phyloP scores from a whole-genome alignment of 2,888 invertebrate genomes.

The Dorcus hopei region DNA sequence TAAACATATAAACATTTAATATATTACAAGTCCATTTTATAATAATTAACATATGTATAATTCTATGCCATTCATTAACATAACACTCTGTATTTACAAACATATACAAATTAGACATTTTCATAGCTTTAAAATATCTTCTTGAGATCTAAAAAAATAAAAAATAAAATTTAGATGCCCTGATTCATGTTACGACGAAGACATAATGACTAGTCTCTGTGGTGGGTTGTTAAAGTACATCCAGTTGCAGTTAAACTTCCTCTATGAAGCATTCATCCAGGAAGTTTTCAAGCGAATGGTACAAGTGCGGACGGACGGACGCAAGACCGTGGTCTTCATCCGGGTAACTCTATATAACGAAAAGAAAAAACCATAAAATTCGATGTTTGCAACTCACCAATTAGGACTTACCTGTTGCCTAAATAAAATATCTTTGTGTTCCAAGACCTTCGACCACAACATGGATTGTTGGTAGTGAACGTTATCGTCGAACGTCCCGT shows the following conservation, averaged over 20 bases:
- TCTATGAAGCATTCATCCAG: conserved; percentile 59
- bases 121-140: neutral
- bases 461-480: conserved; percentile 98
- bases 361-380: conserved; percentile 7
- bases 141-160: neutral
- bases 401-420: conserved; percentile 74
- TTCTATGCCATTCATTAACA: neutral
- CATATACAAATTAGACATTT: neutral
- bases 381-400: neutral
- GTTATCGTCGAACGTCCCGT: conserved; percentile 93
- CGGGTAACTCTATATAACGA: conserved; percentile 81
- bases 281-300: conserved; percentile 86
- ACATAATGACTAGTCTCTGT: conserved; percentile 8
- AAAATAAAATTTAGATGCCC: neutral
- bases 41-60: neutral
- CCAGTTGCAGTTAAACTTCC: conserved; percentile 6
- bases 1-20: too few relatives aligned
- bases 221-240: too few relatives aligned
- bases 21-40: neutral
- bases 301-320: conserved; percentile 81
- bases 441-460: conserved; percentile 82
- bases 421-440: conserved; percentile 82
- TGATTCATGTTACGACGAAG: neutral
- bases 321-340: conserved; percentile 89
- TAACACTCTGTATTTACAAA: neutral